Base-by-base conservation (phyloP, 2,797 vertebrate species). In the Epinephelus coioides region DNA sequence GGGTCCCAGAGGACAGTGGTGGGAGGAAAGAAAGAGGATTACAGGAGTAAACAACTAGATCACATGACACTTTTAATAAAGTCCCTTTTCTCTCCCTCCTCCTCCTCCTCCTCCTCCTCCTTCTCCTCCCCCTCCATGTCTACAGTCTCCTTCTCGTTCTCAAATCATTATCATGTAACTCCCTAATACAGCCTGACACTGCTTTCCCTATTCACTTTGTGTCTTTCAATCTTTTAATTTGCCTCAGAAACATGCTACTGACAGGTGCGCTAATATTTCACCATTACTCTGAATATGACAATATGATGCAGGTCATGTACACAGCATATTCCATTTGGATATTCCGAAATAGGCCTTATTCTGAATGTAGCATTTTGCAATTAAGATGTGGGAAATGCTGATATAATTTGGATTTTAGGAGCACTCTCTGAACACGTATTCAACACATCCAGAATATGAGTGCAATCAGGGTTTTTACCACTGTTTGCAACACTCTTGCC, bases 41-140 rank as follows among this genome's bases (percentile, higher is more conserved):
- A 79, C 25, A 74, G 69, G 61, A 68, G 79, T 78, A 87, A 88
- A 87, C 81, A 83, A 81, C 61, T 71, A 27, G 9, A 70, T 80
- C 80, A 86, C 49, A 80, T 76, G 79, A 78, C 83, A 88, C 57
- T 23, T 85, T 74, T 86, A 86, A 84, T 88, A 73, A 88, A 47
- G 63, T 70, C 54, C 23, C n/a, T 66, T 53, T 61, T 44, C 62
- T 53, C 27, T 66, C 59, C 19, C 53, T 19, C 25, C 60, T 53
- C 47, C 54, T 54, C 10, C 59, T n/a, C 49, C 65, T 74, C 51
- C 46, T 64, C 17, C 61, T 63, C 47, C 17, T 23, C 17, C 61
- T 63, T 38, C 17, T 23, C 10, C 56, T 19, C 50, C 50, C 66
- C 43, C 27, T 47, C 34, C 10, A 25, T 47, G 46, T 71, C 55